Percentiles rank a stretch among this genome's conserved stretches.
Evolutionary conservation across 2,888 invertebrate genomes (phyloP).

Genomic region (Cenopis cana): DNA sequence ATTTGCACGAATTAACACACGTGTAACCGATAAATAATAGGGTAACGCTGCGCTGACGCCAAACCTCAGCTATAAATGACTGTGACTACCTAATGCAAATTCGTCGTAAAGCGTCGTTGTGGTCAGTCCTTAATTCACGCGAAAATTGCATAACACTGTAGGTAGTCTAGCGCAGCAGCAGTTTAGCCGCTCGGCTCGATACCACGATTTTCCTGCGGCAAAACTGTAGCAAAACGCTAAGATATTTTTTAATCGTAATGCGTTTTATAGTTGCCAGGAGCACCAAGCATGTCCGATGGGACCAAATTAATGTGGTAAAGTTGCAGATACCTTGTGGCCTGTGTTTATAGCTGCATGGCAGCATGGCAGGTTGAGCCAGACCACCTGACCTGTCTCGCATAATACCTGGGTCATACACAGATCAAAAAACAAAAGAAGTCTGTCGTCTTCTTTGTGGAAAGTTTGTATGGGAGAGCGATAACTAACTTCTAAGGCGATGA

Average conservation of each 20-base stretch:
- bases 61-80: too few relatives aligned
- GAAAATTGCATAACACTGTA: too few relatives aligned
- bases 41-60: too few relatives aligned
- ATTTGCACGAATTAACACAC: too few relatives aligned
- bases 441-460: too few relatives aligned
- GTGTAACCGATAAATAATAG: too few relatives aligned
- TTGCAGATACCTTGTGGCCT: slow-evolving; percentile 21
- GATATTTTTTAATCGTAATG: slow-evolving; percentile 59
- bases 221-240: slow-evolving; percentile 54
- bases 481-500: too few relatives aligned
- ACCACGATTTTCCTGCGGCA: slow-evolving; percentile 61
- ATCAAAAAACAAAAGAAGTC: too few relatives aligned
- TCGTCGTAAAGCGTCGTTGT: too few relatives aligned
- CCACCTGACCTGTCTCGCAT: background rate
- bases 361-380: background rate
- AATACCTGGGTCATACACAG: background rate
- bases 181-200: slow-evolving; percentile 47
- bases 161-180: slow-evolving; percentile 32
- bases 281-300: slow-evolving; percentile 55
- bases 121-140: too few relatives aligned
- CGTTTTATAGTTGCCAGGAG: slow-evolving; percentile 62
- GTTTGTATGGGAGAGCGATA: too few relatives aligned
- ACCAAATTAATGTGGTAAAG: slow-evolving; percentile 51
- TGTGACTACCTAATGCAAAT: too few relatives aligned
- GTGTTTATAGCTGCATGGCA: slow-evolving; percentile 21